Percentiles rank a stretch among this genome's conserved stretches.
Evolutionary conservation across 2,113 vertebrate species (phyloP).

Genomic region (Nothoprocta perdicaria): DNA sequence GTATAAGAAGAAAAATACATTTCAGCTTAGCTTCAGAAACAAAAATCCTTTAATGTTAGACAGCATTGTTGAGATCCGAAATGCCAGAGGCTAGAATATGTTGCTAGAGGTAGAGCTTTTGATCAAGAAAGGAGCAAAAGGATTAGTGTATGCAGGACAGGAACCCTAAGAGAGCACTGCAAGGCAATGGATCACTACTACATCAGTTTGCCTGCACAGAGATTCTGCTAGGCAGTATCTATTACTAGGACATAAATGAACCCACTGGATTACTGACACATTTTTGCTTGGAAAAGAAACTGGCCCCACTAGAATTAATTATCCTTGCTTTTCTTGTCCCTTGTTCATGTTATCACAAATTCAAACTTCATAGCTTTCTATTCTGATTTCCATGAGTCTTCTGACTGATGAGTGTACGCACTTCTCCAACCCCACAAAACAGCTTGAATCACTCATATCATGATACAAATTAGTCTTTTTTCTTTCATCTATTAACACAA

Average conservation of each 20-base stretch:
- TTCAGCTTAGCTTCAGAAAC: background rate
- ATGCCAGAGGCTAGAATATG: conserved; percentile 1
- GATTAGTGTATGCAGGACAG: background rate
- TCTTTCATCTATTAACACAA: background rate
- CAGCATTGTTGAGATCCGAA: background rate
- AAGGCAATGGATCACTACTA: background rate
- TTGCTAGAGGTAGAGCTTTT: background rate
- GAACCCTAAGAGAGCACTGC: background rate
- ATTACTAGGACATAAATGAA: background rate
- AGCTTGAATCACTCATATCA: background rate
- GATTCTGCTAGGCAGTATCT: background rate
- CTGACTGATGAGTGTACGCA: background rate
- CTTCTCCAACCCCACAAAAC: background rate
- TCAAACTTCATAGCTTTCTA: background rate
- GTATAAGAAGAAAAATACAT: background rate
- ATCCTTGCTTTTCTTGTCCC: background rate
- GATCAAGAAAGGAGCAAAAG: conserved; percentile 14
- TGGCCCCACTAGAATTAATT: conserved; percentile 3
- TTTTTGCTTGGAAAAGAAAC: conserved; percentile 21
- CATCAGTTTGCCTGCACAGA: background rate
- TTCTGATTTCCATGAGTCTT: background rate
- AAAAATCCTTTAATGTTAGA: background rate
- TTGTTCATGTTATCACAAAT: conserved; percentile 16
- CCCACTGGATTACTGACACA: background rate
- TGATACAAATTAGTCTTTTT: background rate